Evolutionary conservation across 2,113 vertebrate genomes (phyloP), one percentile per base, ranked within the genome.

Genomic region (Empidonax traillii): DNA sequence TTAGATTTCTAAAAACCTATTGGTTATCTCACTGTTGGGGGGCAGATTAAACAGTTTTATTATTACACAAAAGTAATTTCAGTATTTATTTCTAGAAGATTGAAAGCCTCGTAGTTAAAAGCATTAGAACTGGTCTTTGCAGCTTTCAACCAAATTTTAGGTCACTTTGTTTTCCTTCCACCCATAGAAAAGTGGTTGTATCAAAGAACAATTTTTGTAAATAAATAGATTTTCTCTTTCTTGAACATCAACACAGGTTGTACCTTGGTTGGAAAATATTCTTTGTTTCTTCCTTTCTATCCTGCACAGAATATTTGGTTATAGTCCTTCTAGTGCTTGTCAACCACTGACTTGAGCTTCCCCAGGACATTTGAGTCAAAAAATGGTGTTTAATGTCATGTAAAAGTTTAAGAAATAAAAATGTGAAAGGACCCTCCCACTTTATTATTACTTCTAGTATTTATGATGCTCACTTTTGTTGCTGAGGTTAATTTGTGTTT

Each of bases 321-420:
- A 14, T 53, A 28, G n/a, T 69, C 33, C 30, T 68, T 43, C 28
- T 4, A 30, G 35, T 41, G 41, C 71, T 43, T 69, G 19, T 22
- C 47, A 47, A 33, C 25, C 33, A 61, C 2, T 30, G 35, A 15
- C 49, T 52, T 65, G 31, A 58, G 7, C 33, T 72, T 72, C 37
- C 25, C 30, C 46, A 2, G 21, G 16, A 21, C 25, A 41, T 46
- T 37, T 68, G 35, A 80, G 37, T 47, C 8, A 21, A 90, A 68
- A 63, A 80, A 16, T 8, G 3, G 0, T 37, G 9, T 30, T 72
- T 33, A 68, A 39, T 0, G 0, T 30, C 3, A 58, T 16, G 47
- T 39, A 30, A 71, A 87, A 52, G 24, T 14, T 44, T 41, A 44
- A 58, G 52, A 67, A 28, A 2, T 9, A 41, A 65, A 81, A 47